phyloP scores from a whole-genome alignment of 2,888 invertebrate genomes.

The Perizoma flavofasciatum region DNA sequence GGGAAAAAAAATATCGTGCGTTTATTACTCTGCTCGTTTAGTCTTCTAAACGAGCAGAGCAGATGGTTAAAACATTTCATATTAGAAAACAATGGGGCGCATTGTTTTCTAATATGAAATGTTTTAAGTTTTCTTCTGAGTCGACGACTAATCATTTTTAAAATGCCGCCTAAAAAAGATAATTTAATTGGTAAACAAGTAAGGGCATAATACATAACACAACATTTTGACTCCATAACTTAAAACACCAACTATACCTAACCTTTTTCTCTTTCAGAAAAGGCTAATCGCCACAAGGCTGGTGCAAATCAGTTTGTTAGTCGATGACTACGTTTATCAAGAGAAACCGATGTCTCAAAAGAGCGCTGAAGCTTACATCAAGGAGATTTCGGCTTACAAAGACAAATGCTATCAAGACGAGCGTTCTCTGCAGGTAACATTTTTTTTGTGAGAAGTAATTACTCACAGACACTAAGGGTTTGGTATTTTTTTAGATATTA shows the following conservation, averaged over 20 bases:
- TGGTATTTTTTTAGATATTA: too few species aligned
- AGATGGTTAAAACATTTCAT: too few species aligned
- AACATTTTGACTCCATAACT: too few species aligned
- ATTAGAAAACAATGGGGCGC: too few species aligned
- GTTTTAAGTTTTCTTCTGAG: not conserved
- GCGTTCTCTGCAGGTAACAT: conserved; percentile 56
- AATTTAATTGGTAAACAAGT: conserved; percentile 16
- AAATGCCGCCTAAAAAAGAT: conserved; percentile 16
- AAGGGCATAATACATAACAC: not conserved
- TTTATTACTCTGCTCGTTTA: too few species aligned
- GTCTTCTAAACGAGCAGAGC: too few species aligned
- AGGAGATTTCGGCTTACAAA: conserved; percentile 53
- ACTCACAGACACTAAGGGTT: too few species aligned
- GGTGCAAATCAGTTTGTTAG: conserved; percentile 56
- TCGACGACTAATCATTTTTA: not conserved
- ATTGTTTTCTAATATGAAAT: too few species aligned
- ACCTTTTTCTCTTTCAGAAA: conserved; percentile 43
- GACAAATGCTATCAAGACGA: conserved; percentile 45
- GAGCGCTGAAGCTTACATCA: conserved; percentile 51
- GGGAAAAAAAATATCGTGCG: too few species aligned
- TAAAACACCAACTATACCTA: too few species aligned
- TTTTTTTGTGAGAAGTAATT: too few species aligned
- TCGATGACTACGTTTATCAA: conserved; percentile 63
- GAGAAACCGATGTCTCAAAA: conserved; percentile 48
- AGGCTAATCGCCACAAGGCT: conserved; percentile 51